These are phyloP conservation scores for Delia radicum DNA, from an alignment of 1,140 invertebrate species.

Conservation along the genomic window DNA sequence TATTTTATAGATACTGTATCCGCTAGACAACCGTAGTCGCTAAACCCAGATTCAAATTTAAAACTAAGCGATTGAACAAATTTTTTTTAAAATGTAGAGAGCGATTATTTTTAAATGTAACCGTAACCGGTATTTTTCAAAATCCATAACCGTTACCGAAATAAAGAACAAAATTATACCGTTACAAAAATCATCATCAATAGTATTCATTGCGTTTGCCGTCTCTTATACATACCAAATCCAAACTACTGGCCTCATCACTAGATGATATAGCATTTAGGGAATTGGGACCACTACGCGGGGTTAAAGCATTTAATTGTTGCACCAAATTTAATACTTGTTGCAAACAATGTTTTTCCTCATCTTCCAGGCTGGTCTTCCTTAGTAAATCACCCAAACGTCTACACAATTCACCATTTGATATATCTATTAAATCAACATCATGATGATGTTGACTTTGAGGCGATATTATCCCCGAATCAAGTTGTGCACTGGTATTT, in stretches of 20 bases:
- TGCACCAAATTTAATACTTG: constrained; percentile 61
- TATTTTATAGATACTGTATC: no score
- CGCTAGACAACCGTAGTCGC: no score
- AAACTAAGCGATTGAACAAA: no score
- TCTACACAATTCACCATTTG: constrained; percentile 45
- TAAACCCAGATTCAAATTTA: no score
- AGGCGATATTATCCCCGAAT: constrained; percentile 29
- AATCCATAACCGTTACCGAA: no score
- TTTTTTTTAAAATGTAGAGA: not conserved
- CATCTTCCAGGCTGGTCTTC: constrained; percentile 45
- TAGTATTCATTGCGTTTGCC: no score
- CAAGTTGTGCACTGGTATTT: constrained; percentile 8
- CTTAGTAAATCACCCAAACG: constrained; percentile 40
- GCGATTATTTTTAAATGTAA: not conserved
- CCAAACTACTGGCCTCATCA: constrained; percentile 27
- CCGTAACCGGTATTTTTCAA: no score
- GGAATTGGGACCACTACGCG: constrained; percentile 32
- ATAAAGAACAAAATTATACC: no score
- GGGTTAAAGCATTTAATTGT: constrained; percentile 59
- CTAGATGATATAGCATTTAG: constrained; percentile 25
- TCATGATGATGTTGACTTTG: constrained; percentile 25
- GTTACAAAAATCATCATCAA: no score
- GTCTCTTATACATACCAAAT: constrained; percentile 36
- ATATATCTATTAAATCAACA: constrained; percentile 40
- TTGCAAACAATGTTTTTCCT: constrained; percentile 61